Evolutionary conservation across 2,113 vertebrate species (phyloP).

Genomic region (Hypanus sabinus): DNA sequence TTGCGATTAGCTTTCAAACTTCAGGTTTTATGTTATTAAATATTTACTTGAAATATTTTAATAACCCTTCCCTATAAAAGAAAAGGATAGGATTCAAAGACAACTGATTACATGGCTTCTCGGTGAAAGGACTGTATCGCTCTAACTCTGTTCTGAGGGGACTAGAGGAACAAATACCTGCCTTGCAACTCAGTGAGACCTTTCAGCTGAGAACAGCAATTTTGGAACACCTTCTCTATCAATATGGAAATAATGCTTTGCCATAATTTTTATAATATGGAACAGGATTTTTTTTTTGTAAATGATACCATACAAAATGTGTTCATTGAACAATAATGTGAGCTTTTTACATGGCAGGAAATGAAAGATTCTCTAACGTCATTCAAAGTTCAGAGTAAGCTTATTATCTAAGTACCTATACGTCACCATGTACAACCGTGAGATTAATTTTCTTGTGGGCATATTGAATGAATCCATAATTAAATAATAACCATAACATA

Average conservation of each 20-base stretch:
- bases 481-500: too few relatives aligned
- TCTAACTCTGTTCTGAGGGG: background rate
- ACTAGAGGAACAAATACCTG: background rate
- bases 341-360: background rate
- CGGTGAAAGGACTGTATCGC: background rate
- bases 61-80: background rate
- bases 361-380: background rate
- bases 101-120: background rate
- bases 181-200: background rate
- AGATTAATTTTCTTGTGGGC: too few relatives aligned
- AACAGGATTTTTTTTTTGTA: background rate
- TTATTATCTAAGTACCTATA: too few relatives aligned
- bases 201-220: background rate
- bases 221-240: background rate
- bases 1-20: background rate
- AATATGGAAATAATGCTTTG: background rate
- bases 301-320: background rate
- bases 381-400: too few relatives aligned
- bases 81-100: background rate
- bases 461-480: too few relatives aligned
- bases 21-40: background rate
- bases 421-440: too few relatives aligned
- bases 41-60: background rate
- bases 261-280: background rate
- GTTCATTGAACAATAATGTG: background rate